A percentile compares a stretch with the other conserved stretches of the same genome.
Evolutionary conservation across 2,888 invertebrate species (phyloP).

Genomic region (Atethmia centrago): DNA sequence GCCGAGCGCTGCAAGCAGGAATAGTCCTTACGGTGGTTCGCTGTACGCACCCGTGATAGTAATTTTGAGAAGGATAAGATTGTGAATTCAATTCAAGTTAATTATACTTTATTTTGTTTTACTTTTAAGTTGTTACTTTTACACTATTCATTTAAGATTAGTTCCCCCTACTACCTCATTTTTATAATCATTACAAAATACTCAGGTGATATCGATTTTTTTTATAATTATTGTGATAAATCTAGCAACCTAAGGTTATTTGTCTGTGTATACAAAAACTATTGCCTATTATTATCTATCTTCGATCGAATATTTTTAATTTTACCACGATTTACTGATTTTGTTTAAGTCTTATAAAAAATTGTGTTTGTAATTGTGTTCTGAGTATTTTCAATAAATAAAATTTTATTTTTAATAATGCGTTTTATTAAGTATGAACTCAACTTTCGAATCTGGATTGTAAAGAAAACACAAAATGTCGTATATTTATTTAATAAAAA

Average conservation of each 20-base stretch:
- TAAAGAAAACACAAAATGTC: conserved; percentile 72
- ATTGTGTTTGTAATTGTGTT: conserved; percentile 16
- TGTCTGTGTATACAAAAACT: conserved; percentile 1
- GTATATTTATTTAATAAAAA: conserved; percentile 85
- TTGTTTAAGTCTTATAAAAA: not conserved
- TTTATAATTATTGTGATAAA: conserved; percentile 36
- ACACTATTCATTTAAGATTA: conserved; percentile 6
- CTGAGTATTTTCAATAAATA: conserved; percentile 28
- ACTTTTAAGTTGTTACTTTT: conserved; percentile 41
- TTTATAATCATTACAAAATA: conserved; percentile 38
- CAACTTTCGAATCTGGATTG: conserved; percentile 33
- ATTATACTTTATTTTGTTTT: conserved; percentile 23
- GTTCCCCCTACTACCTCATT: conserved; percentile 44
- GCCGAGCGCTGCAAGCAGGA: too few relatives aligned
- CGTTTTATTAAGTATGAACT: conserved; percentile 15
- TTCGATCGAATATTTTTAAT: conserved; percentile 27
- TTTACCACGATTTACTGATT: conserved; percentile 18
- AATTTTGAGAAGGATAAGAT: conserved; percentile 20
- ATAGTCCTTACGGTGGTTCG: too few relatives aligned
- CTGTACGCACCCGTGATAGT: too few relatives aligned
- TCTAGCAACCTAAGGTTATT: conserved; percentile 32
- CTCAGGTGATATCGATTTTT: not conserved
- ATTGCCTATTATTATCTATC: conserved; percentile 15
- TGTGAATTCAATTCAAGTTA: conserved; percentile 28
- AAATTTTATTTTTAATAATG: conserved; percentile 28